Conservation (phyloP, 2,888 invertebrate genomes). For the Apocheima hispidaria region DNA sequence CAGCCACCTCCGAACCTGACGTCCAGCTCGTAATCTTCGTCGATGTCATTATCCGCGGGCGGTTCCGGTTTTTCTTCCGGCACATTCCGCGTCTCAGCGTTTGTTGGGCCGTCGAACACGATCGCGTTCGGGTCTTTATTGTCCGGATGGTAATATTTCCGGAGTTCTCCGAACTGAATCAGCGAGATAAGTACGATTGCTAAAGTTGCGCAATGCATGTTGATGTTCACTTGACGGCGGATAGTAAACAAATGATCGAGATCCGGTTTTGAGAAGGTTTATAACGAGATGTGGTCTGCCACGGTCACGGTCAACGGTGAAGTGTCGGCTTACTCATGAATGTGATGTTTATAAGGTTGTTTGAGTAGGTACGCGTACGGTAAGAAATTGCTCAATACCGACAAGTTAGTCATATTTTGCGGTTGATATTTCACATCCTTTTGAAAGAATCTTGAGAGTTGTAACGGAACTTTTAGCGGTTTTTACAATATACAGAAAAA, state of each 20-base stretch:
- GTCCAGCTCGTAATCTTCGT: conserved; percentile 50
- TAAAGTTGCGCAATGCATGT: conserved; percentile 30
- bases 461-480: conserved; percentile 4
- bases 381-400: conserved; percentile 27
- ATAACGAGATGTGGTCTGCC: conserved; percentile 22
- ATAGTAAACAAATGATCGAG: conserved; percentile 39
- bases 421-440: conserved; percentile 25
- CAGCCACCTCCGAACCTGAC: conserved; percentile 45
- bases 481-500: neutral
- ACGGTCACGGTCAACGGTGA: conserved; percentile 14
- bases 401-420: conserved; percentile 29
- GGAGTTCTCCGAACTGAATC: conserved; percentile 34
- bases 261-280: conserved; percentile 37
- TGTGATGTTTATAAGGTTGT: conserved; percentile 4
- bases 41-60: conserved; percentile 47
- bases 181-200: conserved; percentile 33
- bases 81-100: conserved; percentile 49
- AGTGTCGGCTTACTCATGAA: neutral
- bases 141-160: conserved; percentile 55
- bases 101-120: conserved; percentile 69
- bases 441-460: conserved; percentile 10
- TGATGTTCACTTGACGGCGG: conserved; percentile 29
- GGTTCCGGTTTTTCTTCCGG: conserved; percentile 26
- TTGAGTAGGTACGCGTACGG: conserved; percentile 3
- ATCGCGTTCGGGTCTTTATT: conserved; percentile 59